Evolutionary conservation across 1,140 invertebrate species (phyloP), one percentile per base, ranked within the genome.

Genomic region (Mamestra configurata): DNA sequence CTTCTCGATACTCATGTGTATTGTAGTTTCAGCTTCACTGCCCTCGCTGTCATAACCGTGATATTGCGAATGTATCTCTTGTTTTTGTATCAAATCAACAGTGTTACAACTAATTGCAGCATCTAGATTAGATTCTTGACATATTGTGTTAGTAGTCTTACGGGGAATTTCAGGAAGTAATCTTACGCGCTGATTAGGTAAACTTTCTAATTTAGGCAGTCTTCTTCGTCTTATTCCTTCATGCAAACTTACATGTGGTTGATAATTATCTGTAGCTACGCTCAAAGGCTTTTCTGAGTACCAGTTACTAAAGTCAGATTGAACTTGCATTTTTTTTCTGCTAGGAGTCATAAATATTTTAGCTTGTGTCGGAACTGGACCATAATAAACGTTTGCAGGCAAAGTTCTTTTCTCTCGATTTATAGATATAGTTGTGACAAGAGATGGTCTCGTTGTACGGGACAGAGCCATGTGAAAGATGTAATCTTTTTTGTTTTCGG

Each of bases 1-100:
- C 82, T 85, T 90, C 20, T 92, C 88, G 68, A 86, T 80, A 77
- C 80, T 90, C 20, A 91, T 81, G 35, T 94, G 87, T 71, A 95
- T 91, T 51, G 92, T 91, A 10, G 92, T 95, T 88, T 95, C 93
- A 57, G 93, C 92, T 76, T 90, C 88, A 73, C 93, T 95, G 46
- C 89, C 89, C 49, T 95, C 93, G 84, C 92, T 95, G 61, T 94
- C 92, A 49, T 95, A 94, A 22, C 92, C 93, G 79, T 94, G 89
- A 79, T 91, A 93, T 72, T 90, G 84, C 40, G 82, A 82, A 11
- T 27, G 31, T n/a, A 20, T 66, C 66, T 82, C 81, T 4, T 87
- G 81, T 57, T 49, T 76, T 76, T 79, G 22, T 46, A 81, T 72
- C 8, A 77, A 59, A 76, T 82, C 46, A 55, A 76, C 27, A 76